Evolutionary conservation across 2,113 vertebrate species (phyloP), one percentile per base, ranked within the genome.

Genomic region (Mus musculus): DNA sequence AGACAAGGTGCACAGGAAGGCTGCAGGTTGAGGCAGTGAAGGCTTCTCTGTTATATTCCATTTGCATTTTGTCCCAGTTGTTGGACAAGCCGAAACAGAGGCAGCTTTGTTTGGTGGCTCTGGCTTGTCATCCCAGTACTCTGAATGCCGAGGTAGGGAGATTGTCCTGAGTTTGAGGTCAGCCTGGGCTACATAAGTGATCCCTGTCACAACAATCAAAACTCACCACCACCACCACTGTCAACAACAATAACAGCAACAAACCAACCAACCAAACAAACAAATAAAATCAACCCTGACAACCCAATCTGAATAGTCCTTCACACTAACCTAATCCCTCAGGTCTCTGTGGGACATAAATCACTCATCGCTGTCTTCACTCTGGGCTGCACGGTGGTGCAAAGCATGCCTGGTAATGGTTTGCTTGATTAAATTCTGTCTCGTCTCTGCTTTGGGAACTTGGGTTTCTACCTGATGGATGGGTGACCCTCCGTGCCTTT

Each of bases 61-160:
- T 93, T 94, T 89, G 88, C 89, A 61, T 90, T 95, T 85, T 90
- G 73, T 81, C 24, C 76, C 89, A 90, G 92, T 94, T 76, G 84
- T 67, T 89, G 71, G 59, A 5, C 78, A 93, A 72, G 63, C 84
- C 84, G 89, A 49, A 82, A 86, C 72, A 87, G 56, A 59, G 2
- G 5, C 17, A 39, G 46, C 33, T 61, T 84, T 75, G 72, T 69
- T 89, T 95, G 56, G 19, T 30, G 65, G 46, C 20, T 88, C 46
- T 22, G 30, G 46, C 20, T 49, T 72, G 19, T 54, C n/a, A 54
- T 24, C 33, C 65, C 46, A 26, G 19, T 5, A n/a, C 20, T 54
- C 85, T 54, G 30, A 12, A 54, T 49, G 11, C 5, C 28, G 36
- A 72, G 2, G 24, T 14, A 73, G 49, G 36, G 22, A 54, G 7